Percentiles rank a stretch among this genome's conserved stretches.
Conservation (phyloP, 2,113 vertebrate genomes). For the Apodemus sylvaticus region DNA sequence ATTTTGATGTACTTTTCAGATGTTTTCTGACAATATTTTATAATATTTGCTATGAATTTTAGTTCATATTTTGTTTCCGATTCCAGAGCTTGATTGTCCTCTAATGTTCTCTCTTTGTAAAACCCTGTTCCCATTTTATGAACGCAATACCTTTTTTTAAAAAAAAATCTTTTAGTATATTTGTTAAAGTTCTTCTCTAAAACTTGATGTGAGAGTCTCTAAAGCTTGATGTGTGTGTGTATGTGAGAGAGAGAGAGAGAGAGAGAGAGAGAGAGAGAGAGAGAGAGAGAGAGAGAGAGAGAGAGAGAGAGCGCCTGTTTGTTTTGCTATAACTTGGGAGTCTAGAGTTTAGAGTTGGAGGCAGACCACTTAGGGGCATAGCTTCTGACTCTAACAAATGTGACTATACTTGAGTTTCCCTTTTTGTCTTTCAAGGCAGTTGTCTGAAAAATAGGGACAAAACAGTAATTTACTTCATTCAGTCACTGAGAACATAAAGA, state of each 20-base stretch:
- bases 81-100: background rate
- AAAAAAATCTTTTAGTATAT: background rate
- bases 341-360: too few species aligned
- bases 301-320: background rate
- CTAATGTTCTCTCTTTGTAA: background rate
- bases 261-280: background rate
- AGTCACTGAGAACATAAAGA: background rate
- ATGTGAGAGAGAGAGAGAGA: background rate
- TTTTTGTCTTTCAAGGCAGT: background rate
- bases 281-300: background rate
- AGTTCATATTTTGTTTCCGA: background rate
- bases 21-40: background rate
- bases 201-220: too few species aligned
- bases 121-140: background rate
- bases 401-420: background rate
- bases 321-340: too few species aligned
- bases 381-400: background rate
- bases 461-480: background rate
- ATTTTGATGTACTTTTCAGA: background rate
- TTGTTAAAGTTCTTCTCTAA: background rate
- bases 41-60: background rate
- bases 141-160: background rate
- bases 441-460: background rate
- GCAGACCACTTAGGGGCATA: accelerated
- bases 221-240: background rate